Evolutionary conservation across 2,888 invertebrate genomes (phyloP).

Genomic region (Drosophila atripex): DNA sequence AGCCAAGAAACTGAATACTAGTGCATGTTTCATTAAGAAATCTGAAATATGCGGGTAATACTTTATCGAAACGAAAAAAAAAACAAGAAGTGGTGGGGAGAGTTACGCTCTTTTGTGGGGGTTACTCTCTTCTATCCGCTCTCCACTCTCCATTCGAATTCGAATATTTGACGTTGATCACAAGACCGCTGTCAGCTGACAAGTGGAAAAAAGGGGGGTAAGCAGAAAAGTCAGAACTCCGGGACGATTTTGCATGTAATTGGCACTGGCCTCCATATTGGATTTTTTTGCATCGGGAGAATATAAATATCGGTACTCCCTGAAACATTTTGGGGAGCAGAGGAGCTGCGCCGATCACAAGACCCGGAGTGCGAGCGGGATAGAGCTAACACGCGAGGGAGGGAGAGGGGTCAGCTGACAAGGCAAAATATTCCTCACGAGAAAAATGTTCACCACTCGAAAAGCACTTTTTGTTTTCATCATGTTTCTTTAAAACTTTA

Average conservation of each 20-base stretch:
- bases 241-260: not conserved
- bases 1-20: constrained; percentile 14
- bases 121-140: constrained; percentile 7
- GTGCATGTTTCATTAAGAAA: constrained; percentile 4
- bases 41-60: constrained; percentile 53
- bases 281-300: constrained; percentile 2
- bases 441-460: constrained; percentile 38
- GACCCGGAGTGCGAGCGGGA: constrained; percentile 44
- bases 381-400: constrained; percentile 12
- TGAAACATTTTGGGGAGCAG: constrained; percentile 1
- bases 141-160: constrained; percentile 65
- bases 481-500: not conserved
- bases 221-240: constrained; percentile 41
- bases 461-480: constrained; percentile 49
- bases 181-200: constrained; percentile 80
- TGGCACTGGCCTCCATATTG: constrained; percentile 30
- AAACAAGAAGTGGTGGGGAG: constrained; percentile 13
- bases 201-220: constrained; percentile 48
- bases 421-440: constrained; percentile 42
- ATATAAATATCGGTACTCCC: not conserved
- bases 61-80: constrained; percentile 9
- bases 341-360: constrained; percentile 58
- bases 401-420: constrained; percentile 70
- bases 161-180: constrained; percentile 80
- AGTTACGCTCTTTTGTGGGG: constrained; percentile 33